Conservation (phyloP, 2,113 vertebrate genomes). For the Oxyura jamaicensis region DNA sequence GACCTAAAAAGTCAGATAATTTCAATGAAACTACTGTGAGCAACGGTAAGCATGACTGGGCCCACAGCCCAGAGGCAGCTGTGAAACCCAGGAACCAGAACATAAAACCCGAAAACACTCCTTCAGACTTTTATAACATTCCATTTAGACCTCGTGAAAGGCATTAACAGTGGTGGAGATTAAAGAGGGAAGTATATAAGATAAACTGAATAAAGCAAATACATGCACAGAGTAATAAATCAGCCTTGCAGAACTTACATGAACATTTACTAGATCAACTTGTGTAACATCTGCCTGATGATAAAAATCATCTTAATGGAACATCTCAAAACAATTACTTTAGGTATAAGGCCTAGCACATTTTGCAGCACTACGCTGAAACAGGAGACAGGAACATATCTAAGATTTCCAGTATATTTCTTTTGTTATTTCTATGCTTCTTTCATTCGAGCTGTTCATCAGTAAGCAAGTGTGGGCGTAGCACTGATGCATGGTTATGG, state of each 20-base stretch:
- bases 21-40: not conserved
- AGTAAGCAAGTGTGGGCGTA: not conserved
- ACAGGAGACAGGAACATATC: not conserved
- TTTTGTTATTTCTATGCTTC: not conserved
- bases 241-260: not conserved
- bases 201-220: not conserved
- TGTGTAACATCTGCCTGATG: not conserved
- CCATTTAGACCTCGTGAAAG: not conserved
- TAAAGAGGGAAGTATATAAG: not conserved
- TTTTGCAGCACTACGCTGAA: not conserved
- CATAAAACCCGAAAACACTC: not conserved
- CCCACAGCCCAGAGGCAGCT: not conserved
- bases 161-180: not conserved
- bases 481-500: not conserved
- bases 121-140: not conserved
- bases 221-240: not conserved
- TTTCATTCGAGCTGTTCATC: not conserved
- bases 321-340: not conserved
- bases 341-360: not conserved
- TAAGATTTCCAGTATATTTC: not conserved
- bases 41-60: not conserved
- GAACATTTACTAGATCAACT: not conserved
- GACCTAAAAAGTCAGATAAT: not conserved
- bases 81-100: not conserved
- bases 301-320: not conserved